Evolutionary conservation across 2,797 vertebrate species (phyloP).

Genomic region (Bufotes viridis): DNA sequence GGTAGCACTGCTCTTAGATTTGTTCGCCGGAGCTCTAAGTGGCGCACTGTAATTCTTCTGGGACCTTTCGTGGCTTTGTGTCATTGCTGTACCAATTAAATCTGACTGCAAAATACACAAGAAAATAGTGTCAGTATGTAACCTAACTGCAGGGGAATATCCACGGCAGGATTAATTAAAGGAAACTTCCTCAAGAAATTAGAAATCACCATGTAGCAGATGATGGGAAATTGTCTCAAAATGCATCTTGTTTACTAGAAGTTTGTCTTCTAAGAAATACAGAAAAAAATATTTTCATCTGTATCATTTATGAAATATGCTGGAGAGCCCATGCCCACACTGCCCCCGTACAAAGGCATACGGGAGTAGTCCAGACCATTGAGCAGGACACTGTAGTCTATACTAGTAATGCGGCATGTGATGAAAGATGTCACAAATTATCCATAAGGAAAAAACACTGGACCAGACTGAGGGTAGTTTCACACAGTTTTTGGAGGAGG

Average conservation of each 20-base stretch:
- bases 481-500: no score
- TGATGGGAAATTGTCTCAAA: neutral
- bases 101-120: neutral
- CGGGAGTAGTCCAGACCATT: no score
- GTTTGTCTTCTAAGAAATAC: neutral
- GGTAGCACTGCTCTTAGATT: neutral
- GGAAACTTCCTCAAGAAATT: neutral
- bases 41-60: neutral
- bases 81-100: conserved; percentile 2
- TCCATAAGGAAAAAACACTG: no score
- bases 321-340: no score
- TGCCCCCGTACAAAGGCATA: no score
- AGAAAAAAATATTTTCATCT: neutral
- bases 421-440: no score
- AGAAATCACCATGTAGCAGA: neutral
- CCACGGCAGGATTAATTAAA: neutral
- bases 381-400: no score
- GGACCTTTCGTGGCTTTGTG: neutral
- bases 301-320: neutral
- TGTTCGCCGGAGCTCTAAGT: neutral
- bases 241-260: neutral
- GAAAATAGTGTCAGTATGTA: neutral
- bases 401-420: no score
- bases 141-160: conserved; percentile 3
- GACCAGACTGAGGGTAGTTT: no score